Conservation (phyloP, 1,140 invertebrate species). For the Drosophila ironensis region DNA sequence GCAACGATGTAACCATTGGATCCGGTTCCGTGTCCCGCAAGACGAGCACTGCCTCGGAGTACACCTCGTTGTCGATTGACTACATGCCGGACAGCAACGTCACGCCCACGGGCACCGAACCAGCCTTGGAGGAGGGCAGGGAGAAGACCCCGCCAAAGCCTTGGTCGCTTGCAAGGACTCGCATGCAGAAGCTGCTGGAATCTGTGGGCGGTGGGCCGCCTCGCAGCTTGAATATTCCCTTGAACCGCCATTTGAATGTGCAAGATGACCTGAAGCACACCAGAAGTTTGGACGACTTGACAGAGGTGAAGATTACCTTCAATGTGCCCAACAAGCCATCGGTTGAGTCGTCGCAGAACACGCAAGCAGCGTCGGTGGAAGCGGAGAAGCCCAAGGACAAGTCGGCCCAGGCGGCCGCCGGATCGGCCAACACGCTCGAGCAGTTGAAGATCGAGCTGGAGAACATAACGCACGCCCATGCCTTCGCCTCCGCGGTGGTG, state of each 20-base stretch:
- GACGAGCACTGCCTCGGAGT: slow-evolving; percentile 83
- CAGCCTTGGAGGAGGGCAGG: slow-evolving; percentile 26
- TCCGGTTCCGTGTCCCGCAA: slow-evolving; percentile 83
- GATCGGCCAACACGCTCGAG: slow-evolving; percentile 83
- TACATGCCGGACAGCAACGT: slow-evolving; percentile 83
- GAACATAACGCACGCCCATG: slow-evolving; percentile 83
- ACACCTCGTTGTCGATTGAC: slow-evolving; percentile 82
- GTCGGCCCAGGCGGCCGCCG: slow-evolving; percentile 61
- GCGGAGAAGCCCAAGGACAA: slow-evolving; percentile 54
- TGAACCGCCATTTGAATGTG: slow-evolving; percentile 61
- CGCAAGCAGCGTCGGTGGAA: slow-evolving; percentile 2
- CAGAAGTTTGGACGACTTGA: slow-evolving; percentile 63
- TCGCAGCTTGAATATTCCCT: slow-evolving; percentile 57
- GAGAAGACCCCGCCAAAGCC: slow-evolving; percentile 41
- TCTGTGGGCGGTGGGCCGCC: slow-evolving; percentile 48
- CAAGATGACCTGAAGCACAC: slow-evolving; percentile 65
- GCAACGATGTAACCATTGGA: slow-evolving; percentile 82
- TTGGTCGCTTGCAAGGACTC: slow-evolving; percentile 49
- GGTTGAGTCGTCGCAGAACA: slow-evolving; percentile 2
- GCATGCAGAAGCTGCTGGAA: slow-evolving; percentile 62
- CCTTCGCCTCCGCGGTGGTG: slow-evolving; percentile 71
- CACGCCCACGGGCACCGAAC: slow-evolving; percentile 65
- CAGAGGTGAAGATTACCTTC: slow-evolving; percentile 68
- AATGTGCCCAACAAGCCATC: slow-evolving; percentile 59
- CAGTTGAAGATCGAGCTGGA: slow-evolving; percentile 84